These are phyloP conservation scores for Acinonyx jubatus DNA, from an alignment of 2,113 vertebrate genomes.

Conservation along the genomic window DNA sequence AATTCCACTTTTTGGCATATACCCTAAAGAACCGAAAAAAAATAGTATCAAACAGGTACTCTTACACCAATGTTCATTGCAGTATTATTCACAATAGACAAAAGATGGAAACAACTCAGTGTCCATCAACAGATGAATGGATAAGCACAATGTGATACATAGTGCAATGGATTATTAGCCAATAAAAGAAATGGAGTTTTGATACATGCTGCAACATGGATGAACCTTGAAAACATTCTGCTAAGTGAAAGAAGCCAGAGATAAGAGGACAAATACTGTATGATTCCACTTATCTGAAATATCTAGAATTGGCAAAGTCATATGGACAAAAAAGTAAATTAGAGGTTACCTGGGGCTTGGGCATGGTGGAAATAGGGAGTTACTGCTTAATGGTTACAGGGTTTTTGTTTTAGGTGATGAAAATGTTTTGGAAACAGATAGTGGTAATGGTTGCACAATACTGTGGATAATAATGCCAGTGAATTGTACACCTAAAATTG, in stretches of 20 bases:
- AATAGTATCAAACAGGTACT: background rate
- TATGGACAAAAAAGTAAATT: background rate
- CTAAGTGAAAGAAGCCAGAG: background rate
- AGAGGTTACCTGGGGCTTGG: background rate
- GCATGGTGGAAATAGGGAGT: background rate
- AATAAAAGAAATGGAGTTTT: background rate
- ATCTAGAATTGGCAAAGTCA: background rate
- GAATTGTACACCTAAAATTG: background rate
- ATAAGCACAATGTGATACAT: background rate
- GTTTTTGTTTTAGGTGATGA: background rate
- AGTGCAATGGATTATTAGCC: background rate
- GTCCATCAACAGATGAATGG: background rate
- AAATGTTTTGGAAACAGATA: background rate
- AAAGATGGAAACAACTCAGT: background rate
- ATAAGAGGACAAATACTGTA: background rate
- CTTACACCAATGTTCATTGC: background rate
- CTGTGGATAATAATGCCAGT: background rate
- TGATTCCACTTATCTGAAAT: background rate
- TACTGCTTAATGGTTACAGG: background rate
- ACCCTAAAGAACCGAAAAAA: background rate
- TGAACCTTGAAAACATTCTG: background rate
- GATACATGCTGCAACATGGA: background rate
- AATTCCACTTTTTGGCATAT: background rate
- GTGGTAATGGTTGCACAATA: background rate
- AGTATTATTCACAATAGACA: background rate